Evolutionary conservation across 2,888 invertebrate genomes (phyloP).

Genomic region (Synanthedon tipuliformis): DNA sequence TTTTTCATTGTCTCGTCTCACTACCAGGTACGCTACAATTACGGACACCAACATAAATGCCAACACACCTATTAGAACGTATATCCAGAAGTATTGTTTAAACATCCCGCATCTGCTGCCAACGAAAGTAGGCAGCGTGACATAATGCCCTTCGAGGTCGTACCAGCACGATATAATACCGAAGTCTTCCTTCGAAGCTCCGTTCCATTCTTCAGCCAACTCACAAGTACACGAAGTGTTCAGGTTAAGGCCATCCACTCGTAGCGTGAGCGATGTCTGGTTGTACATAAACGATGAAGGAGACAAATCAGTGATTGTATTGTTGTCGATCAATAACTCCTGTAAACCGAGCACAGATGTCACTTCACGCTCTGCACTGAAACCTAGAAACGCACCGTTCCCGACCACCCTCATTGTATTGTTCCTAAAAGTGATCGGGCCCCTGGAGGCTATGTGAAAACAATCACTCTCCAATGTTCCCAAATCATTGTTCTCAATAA

Average conservation of each 20-base stretch:
- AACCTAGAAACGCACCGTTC: slow-evolving; percentile 74
- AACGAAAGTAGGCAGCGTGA: slow-evolving; percentile 48
- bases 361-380: slow-evolving; percentile 60
- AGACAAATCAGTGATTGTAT: slow-evolving; percentile 68
- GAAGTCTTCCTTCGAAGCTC: slow-evolving; percentile 39
- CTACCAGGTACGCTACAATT: slow-evolving; percentile 55
- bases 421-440: slow-evolving; percentile 75
- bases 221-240: slow-evolving; percentile 72
- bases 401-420: slow-evolving; percentile 71
- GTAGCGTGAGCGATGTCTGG: slow-evolving; percentile 61
- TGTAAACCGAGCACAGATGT: slow-evolving; percentile 49
- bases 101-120: slow-evolving; percentile 52
- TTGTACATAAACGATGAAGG: slow-evolving; percentile 72
- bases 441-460: slow-evolving; percentile 72
- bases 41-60: slow-evolving; percentile 58
- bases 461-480: slow-evolving; percentile 74
- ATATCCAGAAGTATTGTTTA: slow-evolving; percentile 60
- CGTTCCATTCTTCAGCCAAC: slow-evolving; percentile 45
- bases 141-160: slow-evolving; percentile 39
- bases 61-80: slow-evolving; percentile 54
- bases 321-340: slow-evolving; percentile 73
- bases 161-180: slow-evolving; percentile 54
- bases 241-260: slow-evolving; percentile 70
- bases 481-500: slow-evolving; percentile 71
- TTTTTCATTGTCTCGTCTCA: slow-evolving; percentile 62